These are phyloP conservation scores for Drosophila baimaii DNA, from an alignment of 1,140 invertebrate species.

Conservation along the genomic window DNA sequence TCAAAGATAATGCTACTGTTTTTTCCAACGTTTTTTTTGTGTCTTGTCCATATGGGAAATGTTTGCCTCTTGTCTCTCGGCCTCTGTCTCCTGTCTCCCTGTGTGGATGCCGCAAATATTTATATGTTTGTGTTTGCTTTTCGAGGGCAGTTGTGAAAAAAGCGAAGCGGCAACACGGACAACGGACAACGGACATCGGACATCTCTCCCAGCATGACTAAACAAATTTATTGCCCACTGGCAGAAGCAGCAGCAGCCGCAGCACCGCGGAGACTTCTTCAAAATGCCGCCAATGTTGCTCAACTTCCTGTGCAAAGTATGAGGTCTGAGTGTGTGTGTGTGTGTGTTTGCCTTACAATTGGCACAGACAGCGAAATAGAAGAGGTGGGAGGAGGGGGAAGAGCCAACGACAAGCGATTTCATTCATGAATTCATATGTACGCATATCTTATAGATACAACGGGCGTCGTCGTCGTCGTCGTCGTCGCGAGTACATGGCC, in stretches of 20 bases:
- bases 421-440: slow-evolving; percentile 78
- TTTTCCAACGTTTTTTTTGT: slow-evolving; percentile 18
- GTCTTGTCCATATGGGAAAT: slow-evolving; percentile 40
- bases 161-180: slow-evolving; percentile 37
- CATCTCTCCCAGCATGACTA: slow-evolving; percentile 59
- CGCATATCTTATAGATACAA: slow-evolving; percentile 64
- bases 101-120: slow-evolving; percentile 60
- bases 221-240: slow-evolving; percentile 62
- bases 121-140: slow-evolving; percentile 67
- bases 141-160: slow-evolving; percentile 77
- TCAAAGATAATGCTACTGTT: slow-evolving; percentile 46
- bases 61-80: slow-evolving; percentile 46
- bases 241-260: neutral
- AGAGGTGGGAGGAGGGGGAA: neutral
- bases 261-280: slow-evolving; percentile 55
- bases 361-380: slow-evolving; percentile 48
- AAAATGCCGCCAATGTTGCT: slow-evolving; percentile 78
- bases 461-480: slow-evolving; percentile 45
- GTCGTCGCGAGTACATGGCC: slow-evolving; percentile 64
- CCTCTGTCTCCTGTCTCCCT: neutral
- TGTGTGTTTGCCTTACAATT: slow-evolving; percentile 72
- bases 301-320: slow-evolving; percentile 74
- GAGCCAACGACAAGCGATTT: slow-evolving; percentile 51
- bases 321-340: slow-evolving; percentile 1
- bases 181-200: slow-evolving; percentile 16